Base-by-base conservation (phyloP, 2,888 invertebrate species). In the Eustalomyia histrio region DNA sequence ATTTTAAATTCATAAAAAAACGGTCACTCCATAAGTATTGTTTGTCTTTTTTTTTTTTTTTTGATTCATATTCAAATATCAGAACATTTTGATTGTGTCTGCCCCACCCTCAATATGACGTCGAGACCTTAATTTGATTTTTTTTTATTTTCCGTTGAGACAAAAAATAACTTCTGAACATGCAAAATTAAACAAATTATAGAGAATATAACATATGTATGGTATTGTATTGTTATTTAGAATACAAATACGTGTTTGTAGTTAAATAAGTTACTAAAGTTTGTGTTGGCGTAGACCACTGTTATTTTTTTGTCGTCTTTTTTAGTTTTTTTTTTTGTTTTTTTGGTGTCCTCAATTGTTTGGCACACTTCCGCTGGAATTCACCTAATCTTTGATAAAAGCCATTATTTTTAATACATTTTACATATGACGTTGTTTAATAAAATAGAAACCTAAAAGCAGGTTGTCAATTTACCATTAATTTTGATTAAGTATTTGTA, bases 361-460 rank as follows among this genome's bases (percentile, higher is more conserved):
- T 79, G 72, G 50, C 78, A 79, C 67, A 73, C 72, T 79, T 79
- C 67, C 72, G 78, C 72, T 68, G 17, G 50, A 73, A 73, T 55
- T 79, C 67, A 68, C 67, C 78, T 24, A 67, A 67, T 67, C 65
- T 53, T 21, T 64, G 50, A 61, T 55, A 14, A 47, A 47, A 47
- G 10, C 14, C 14, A n/a, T 18, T 47, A 4, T 53, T 24, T 60
- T 18, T 57, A 16, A 14, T 64, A 17, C 29, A 16, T 21, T 47
- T 18, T 58, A 58, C 57, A 68, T 47, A 47, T 17, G 16, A 57
- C 47, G 47, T 61, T n/a, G 9, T n/a, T 6, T 47, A n/a, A n/a
- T n/a, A n/a, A n/a, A 14, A 47, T 47, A n/a, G 7, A 29, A 29
- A 47, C 43, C 43, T n/a, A 47, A 47, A 39, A 29, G 10, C 43